These are phyloP conservation scores for Trichogramma pretiosum DNA, from an alignment of 1,140 invertebrate species.

Conservation along the genomic window DNA sequence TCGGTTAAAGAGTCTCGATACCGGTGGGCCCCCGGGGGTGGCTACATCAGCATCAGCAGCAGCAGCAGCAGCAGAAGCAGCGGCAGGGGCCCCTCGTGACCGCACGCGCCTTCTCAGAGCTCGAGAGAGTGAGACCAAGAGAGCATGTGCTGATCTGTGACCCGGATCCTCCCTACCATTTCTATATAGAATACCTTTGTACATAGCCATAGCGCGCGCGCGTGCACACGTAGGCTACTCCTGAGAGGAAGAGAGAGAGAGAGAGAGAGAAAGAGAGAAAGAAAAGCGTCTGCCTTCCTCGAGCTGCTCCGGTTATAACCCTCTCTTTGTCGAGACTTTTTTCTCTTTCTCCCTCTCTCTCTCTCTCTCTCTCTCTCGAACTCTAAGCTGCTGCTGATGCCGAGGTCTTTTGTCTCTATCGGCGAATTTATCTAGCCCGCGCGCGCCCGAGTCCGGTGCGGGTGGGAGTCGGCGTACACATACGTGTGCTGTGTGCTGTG, in stretches of 20 bases:
- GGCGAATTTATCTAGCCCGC: constrained; percentile 8
- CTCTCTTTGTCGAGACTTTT: not conserved
- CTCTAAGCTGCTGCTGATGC: not conserved
- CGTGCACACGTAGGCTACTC: constrained; percentile 14
- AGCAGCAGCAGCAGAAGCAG: not conserved
- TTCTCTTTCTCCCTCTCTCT: constrained; percentile 4
- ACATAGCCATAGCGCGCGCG: constrained; percentile 17
- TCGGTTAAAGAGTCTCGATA: no score
- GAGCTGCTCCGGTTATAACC: constrained; percentile 16
- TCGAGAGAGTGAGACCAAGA: no score
- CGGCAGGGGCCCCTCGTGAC: not conserved
- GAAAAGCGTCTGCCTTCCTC: constrained; percentile 13
- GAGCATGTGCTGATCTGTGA: constrained; percentile 46
- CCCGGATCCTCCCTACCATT: constrained; percentile 46
- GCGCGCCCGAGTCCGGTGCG: no score
- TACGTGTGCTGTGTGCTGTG: no score
- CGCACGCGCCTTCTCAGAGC: constrained; percentile 26
- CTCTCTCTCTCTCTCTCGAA: constrained; percentile 15
- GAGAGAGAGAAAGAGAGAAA: not conserved
- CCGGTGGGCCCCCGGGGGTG: constrained; percentile 1
- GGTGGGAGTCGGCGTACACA: no score
- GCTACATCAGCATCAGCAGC: no score
- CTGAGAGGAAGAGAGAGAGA: constrained; percentile 12
- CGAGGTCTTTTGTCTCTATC: constrained; percentile 7
- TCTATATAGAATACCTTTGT: constrained; percentile 18